phyloP scores from a whole-genome alignment of 2,113 vertebrate species.

The Lophura nycthemera region DNA sequence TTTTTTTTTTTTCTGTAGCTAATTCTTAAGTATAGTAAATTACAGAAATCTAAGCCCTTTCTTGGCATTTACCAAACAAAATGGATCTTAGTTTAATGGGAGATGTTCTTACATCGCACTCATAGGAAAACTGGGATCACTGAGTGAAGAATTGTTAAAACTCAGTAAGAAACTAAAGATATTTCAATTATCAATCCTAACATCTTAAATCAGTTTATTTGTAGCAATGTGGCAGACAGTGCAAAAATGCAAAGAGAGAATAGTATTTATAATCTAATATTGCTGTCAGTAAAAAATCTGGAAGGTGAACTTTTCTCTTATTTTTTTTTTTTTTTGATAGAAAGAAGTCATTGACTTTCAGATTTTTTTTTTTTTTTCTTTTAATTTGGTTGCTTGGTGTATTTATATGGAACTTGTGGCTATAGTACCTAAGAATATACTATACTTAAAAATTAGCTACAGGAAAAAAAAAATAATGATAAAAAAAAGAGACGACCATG shows the following conservation, averaged over 20 bases:
- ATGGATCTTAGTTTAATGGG: not conserved
- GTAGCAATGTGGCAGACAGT: not conserved
- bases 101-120: not conserved
- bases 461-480: too few relatives aligned
- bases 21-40: not conserved
- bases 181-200: not conserved
- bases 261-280: not conserved
- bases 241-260: not conserved
- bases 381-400: not conserved
- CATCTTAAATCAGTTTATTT: rapidly evolving
- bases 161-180: not conserved
- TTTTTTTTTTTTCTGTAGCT: not conserved
- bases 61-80: not conserved
- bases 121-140: not conserved
- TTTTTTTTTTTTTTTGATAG: too few relatives aligned
- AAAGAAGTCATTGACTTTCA: too few relatives aligned
- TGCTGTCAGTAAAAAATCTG: not conserved
- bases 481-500: rapidly evolving
- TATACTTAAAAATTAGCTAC: too few relatives aligned
- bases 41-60: not conserved
- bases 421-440: not conserved
- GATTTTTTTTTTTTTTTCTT: not conserved
- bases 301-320: not conserved
- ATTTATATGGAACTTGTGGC: not conserved
- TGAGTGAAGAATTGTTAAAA: not conserved